phyloP scores from a whole-genome alignment of 2,888 invertebrate genomes.

The Serrognathus titanus region DNA sequence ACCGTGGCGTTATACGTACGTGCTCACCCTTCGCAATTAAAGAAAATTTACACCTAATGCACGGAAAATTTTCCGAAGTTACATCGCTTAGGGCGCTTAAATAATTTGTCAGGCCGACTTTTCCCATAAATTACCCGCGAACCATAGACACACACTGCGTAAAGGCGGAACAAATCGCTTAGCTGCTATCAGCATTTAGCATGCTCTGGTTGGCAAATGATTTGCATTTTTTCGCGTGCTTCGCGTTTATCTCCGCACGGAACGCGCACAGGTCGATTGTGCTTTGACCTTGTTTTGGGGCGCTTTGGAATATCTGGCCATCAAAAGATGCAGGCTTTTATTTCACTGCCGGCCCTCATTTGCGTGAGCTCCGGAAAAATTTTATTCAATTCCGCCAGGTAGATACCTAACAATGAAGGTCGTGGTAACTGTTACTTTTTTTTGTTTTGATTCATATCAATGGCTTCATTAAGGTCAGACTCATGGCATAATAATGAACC shows the following conservation, averaged over 20 bases:
- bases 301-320: too few relatives aligned
- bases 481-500: too few relatives aligned
- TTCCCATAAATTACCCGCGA: conserved; percentile 11
- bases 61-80: too few relatives aligned
- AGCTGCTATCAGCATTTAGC: conserved; percentile 16
- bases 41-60: too few relatives aligned
- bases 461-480: too few relatives aligned
- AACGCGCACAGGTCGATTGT: conserved; percentile 14
- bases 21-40: too few relatives aligned
- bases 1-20: too few relatives aligned
- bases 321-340: too few relatives aligned
- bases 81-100: too few relatives aligned
- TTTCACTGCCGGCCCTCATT: too few relatives aligned
- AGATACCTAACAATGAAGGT: background rate
- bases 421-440: conserved; percentile 5
- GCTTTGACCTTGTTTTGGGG: background rate
- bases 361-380: too few relatives aligned
- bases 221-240: conserved; percentile 20
- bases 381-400: too few relatives aligned
- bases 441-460: background rate
- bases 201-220: conserved; percentile 15
- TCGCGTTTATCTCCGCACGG: conserved; percentile 17
- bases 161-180: conserved; percentile 15
- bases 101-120: conserved; percentile 1
- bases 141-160: conserved; percentile 13